These are phyloP conservation scores for Heliconius aoede DNA, from an alignment of 2,888 invertebrate genomes.

Conservation along the genomic window DNA sequence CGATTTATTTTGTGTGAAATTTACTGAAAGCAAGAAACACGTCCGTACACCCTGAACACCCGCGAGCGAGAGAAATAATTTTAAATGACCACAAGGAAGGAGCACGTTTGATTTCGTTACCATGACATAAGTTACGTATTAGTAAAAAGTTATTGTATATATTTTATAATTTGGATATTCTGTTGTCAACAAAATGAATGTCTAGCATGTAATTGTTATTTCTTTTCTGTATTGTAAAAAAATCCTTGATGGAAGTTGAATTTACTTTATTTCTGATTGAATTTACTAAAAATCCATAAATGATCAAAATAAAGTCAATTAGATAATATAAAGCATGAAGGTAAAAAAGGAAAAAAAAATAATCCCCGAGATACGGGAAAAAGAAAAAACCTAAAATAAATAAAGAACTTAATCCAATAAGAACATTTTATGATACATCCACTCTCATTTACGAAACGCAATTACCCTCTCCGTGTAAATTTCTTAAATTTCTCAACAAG, in stretches of 20 bases:
- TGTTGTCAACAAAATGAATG: slow-evolving; percentile 6
- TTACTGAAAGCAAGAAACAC: no score
- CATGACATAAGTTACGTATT: background rate
- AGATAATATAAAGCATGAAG: no score
- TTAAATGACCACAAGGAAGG: slow-evolving; percentile 32
- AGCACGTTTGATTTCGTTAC: slow-evolving; percentile 21
- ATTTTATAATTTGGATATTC: background rate
- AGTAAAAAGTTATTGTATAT: background rate
- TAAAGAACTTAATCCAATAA: background rate
- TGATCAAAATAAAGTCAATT: no score
- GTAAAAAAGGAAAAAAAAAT: background rate
- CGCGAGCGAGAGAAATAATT: no score
- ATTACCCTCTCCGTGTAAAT: slow-evolving; percentile 16
- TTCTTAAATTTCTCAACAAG: slow-evolving; percentile 22
- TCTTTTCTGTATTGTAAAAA: background rate
- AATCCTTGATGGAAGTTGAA: no score
- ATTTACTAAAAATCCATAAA: no score
- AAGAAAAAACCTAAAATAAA: background rate
- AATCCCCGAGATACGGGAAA: background rate
- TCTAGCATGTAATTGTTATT: background rate
- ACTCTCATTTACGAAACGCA: background rate
- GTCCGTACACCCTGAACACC: no score
- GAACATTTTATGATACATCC: background rate
- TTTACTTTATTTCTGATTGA: no score
- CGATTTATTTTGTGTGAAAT: no score